Conservation (phyloP, 2,888 invertebrate species). For the Danaus chrysippus region DNA sequence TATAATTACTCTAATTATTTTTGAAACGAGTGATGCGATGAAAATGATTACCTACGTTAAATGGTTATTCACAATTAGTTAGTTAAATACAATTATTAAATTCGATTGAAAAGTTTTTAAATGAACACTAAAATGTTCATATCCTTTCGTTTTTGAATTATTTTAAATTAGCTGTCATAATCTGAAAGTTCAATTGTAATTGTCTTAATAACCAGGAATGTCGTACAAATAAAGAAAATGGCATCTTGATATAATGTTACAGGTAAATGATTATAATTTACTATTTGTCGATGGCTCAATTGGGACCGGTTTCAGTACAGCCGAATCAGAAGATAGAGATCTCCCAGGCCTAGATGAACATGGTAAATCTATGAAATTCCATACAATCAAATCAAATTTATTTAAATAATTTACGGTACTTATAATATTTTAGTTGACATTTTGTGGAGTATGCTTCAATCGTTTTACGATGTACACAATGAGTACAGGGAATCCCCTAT, state of each 20-base stretch:
- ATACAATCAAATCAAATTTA: neutral
- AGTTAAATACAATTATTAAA: too few species aligned
- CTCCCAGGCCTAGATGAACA: conserved; percentile 75
- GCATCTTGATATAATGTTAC: conserved; percentile 29
- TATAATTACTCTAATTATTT: too few species aligned
- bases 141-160: too few species aligned
- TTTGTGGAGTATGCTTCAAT: conserved; percentile 82
- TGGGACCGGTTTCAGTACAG: conserved; percentile 90
- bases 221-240: too few species aligned
- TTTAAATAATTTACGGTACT: neutral
- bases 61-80: too few species aligned
- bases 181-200: too few species aligned
- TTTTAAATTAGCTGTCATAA: too few species aligned
- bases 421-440: conserved; percentile 78
- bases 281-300: conserved; percentile 94
- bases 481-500: conserved; percentile 83
- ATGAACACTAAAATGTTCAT: too few species aligned
- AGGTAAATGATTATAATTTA: conserved; percentile 87
- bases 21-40: too few species aligned
- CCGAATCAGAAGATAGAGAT: conserved; percentile 58
- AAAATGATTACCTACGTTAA: too few species aligned
- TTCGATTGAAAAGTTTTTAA: too few species aligned
- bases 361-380: conserved; percentile 35
- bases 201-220: too few species aligned
- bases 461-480: conserved; percentile 82